Base-by-base conservation (phyloP, 2,888 invertebrate genomes). In the Microplitis deprimator region DNA sequence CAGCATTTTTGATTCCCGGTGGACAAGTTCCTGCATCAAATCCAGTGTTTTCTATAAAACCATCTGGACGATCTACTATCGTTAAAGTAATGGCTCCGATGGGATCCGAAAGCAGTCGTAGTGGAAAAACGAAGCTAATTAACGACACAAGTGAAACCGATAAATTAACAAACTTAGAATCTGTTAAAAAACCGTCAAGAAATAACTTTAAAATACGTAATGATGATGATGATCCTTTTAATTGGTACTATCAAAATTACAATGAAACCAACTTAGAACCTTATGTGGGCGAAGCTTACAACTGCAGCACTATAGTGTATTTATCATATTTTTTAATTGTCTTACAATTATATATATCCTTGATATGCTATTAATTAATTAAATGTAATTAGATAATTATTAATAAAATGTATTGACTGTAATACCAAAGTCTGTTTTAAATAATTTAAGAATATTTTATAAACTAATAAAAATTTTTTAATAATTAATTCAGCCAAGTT, bases 211-310 rank as follows among this genome's bases (percentile, higher is more conserved):
- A 90, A 20, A 90, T 87, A 77, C 91, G 88, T 4, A 29, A 29
- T 67, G 91, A 91, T 60, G 92, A 92, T 80, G 91, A 92, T 80
- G 91, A 90, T 81, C 90, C 92, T 70, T 94, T 94, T 90, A 94
- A 94, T 83, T 97, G 97, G 97, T 97, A 97, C 89, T 96, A 95
- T 88, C 94, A 94, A 81, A 96, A 96, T 88, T 96, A 96, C 86
- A 95, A 95, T 87, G 93, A 93, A 84, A 93, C 91, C 3, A 90
- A 91, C 81, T 82, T 91, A 70, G 91, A 92, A 80, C 92, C 92
- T 8, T 92, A 88, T 79, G 85, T 91, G n/a, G 91, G 90, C 29
- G 80, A 84, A 13, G 82, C 81, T 72, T 86, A 89, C 39, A 80
- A 60, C 68, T 75, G 77, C 68, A 67, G 40, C 29, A 38, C 29